Base-by-base conservation (phyloP, 2,113 vertebrate genomes). In the Dissostichus mawsoni region DNA sequence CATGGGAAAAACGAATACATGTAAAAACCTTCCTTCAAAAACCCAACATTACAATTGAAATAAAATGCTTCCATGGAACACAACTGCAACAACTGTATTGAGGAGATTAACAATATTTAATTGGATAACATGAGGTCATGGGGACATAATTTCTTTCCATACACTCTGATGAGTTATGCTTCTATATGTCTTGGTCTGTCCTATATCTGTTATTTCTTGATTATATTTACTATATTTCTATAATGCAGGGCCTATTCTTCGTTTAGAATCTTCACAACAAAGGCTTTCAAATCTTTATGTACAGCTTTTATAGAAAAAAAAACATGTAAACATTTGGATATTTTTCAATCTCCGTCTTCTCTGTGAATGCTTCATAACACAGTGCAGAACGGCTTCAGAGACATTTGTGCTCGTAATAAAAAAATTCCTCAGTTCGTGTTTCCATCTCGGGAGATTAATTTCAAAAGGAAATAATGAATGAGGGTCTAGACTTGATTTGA, bases 401-500 rank as follows among this genome's bases (percentile, higher is more conserved):
- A 55, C 48, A 36, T 56, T 50, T 51, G 16, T 68, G 56, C 51
- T 61, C 18, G 59, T 62, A 41, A 1, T 12, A 53, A 76, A 70
- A 25, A 33, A 65, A 13, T 50, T 14, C 20, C 29, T 55, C 58
- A 29, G 57, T 50, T 63, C 29, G 18, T 33, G 17, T 23, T 47
- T 67, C 25, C 6, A 64, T 53, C 29, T 69, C 55, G 5, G 41
- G 50, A 53, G 9, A 20, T 47, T 16, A 0, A 17, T 52, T 70
- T 67, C 53, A 62, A 25, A 9, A 63, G 12, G 10, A 56, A 29
- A 69, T 23, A 73, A 70, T 59, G 47, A 70, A 56, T 58, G 14
- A 36, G 14, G 36, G 77, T 59, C 69, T 77, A 62, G 71, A 76
- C 76, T 78, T 25, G 16, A 23, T 81, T 33, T 84, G 78, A 85